Conservation (phyloP, 2,888 invertebrate species). For the Caenorhabditis drosophilae region DNA sequence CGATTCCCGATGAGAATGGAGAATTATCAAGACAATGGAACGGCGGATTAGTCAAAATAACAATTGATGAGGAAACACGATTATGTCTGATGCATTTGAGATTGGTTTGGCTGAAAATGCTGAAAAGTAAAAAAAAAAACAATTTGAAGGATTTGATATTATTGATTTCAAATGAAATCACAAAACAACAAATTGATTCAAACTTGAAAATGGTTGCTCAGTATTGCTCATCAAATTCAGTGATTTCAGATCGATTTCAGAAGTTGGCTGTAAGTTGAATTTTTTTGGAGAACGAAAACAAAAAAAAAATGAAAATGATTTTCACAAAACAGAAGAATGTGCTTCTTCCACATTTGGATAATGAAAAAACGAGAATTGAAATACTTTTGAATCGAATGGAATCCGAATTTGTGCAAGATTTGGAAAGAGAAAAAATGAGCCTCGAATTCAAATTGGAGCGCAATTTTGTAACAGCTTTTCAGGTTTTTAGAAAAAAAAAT, state of each 20-base stretch:
- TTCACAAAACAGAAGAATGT: too few relatives aligned
- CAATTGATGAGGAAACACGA: constrained; percentile 37
- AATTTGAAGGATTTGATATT: too few relatives aligned
- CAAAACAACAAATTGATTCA: background rate
- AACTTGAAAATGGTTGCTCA: constrained; percentile 17
- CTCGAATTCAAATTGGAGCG: constrained; percentile 31
- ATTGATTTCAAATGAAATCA: background rate
- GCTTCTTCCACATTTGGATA: constrained; percentile 22
- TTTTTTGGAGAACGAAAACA: too few relatives aligned
- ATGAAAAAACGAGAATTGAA: constrained; percentile 19
- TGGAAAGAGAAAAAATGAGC: constrained; percentile 8
- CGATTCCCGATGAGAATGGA: constrained; percentile 21
- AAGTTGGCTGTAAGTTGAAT: too few relatives aligned
- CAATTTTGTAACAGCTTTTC: constrained; percentile 33
- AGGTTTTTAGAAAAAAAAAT: constrained; percentile 2
- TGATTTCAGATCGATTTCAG: constrained; percentile 18
- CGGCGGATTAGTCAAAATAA: constrained; percentile 21
- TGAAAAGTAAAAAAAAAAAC: too few relatives aligned
- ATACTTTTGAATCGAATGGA: constrained; percentile 11
- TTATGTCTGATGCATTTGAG: constrained; percentile 22
- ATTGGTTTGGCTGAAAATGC: too few relatives aligned
- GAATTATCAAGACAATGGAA: constrained; percentile 26
- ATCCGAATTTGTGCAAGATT: constrained; percentile 7
- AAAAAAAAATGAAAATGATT: too few relatives aligned
- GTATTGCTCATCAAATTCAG: constrained; percentile 19